A percentile compares a stretch with the other conserved stretches of the same genome.
Conservation (phyloP, 2,113 vertebrate species). For the Pseudorectes ferrugineus region DNA sequence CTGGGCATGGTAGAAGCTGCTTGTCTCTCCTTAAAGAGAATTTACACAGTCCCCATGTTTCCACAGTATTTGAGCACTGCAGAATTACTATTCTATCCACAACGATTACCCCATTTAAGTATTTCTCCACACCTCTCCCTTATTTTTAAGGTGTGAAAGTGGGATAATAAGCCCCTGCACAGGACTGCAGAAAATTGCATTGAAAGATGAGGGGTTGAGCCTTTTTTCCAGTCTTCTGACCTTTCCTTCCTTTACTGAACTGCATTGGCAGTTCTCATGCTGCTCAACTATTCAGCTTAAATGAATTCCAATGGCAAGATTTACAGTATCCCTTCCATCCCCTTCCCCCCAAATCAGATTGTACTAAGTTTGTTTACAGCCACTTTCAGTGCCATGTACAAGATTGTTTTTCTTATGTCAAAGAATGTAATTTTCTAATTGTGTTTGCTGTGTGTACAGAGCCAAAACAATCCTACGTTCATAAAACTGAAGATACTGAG, state of each 20-base stretch:
- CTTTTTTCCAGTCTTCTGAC: not conserved
- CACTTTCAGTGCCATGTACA: not conserved
- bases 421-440: not conserved
- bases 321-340: not conserved
- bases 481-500: not conserved
- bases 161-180: not conserved
- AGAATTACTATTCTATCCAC: not conserved
- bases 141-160: not conserved
- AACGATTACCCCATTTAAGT: not conserved
- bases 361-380: not conserved
- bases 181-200: not conserved
- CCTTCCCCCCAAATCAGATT: not conserved
- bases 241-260: not conserved
- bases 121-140: not conserved
- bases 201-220: not conserved
- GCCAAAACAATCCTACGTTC: fast-evolving
- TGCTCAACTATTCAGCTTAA: not conserved
- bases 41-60: not conserved
- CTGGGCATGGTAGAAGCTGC: not conserved
- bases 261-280: not conserved
- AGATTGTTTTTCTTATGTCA: not conserved
- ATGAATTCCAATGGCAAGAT: not conserved
- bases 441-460: not conserved
- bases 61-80: not conserved
- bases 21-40: not conserved